A percentile compares a stretch with the other conserved stretches of the same genome.
Conservation (phyloP, 2,888 invertebrate genomes). For the Allygus modestus region DNA sequence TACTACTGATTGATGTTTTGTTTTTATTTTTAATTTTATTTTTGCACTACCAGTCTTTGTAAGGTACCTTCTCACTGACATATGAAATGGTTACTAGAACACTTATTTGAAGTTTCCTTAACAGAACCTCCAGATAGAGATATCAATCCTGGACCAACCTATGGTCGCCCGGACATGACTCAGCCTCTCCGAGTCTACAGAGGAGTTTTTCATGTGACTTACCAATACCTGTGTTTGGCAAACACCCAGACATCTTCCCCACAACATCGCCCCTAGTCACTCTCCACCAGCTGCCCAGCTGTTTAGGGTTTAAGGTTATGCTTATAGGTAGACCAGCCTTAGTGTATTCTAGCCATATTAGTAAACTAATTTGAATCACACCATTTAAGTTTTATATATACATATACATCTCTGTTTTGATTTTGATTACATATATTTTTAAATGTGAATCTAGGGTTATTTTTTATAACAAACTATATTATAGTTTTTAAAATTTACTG, state of each 20-base stretch:
- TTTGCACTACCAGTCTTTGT: no score
- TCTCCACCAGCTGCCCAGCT: neutral
- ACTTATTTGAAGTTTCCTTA: no score
- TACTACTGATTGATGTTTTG: no score
- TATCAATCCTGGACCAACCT: slow-evolving; percentile 91
- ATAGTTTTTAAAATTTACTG: no score
- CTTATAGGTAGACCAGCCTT: neutral
- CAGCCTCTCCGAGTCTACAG: slow-evolving; percentile 86
- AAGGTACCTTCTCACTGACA: no score
- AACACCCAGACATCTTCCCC: slow-evolving; percentile 35
- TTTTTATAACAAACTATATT: no score
- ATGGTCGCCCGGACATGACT: slow-evolving; percentile 85
- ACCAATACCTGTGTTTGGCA: slow-evolving; percentile 37
- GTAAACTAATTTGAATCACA: neutral
- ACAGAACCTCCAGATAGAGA: slow-evolving; percentile 81
- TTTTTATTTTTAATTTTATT: no score
- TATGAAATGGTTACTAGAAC: no score
- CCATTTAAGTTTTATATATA: neutral
- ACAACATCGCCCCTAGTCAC: slow-evolving; percentile 17
- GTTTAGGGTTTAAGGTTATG: neutral
- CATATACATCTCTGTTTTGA: no score
- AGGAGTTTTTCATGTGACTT: slow-evolving; percentile 88
- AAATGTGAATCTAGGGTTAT: no score
- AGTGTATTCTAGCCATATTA: neutral
- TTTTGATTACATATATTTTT: no score